phyloP scores from a whole-genome alignment of 2,888 invertebrate species.

The Drosophila koepferae region DNA sequence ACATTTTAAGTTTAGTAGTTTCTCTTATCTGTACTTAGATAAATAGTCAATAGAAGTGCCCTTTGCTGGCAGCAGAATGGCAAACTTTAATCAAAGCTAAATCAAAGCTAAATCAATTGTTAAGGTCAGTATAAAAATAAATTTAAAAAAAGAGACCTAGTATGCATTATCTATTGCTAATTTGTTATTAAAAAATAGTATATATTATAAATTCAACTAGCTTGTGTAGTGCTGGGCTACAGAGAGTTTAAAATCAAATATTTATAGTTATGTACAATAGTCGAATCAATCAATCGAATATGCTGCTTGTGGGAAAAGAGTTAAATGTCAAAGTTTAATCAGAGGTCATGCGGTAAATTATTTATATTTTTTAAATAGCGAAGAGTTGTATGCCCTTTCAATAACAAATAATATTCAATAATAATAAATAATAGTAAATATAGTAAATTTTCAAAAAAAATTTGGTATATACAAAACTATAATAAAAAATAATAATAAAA shows the following conservation, averaged over 20 bases:
- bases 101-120: neutral
- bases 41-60: neutral
- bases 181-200: neutral
- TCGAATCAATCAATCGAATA: neutral
- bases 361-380: too few species aligned
- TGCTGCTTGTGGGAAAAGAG: neutral
- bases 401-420: too few species aligned
- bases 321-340: neutral
- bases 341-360: neutral
- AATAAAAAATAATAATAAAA: too few species aligned
- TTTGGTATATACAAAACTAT: too few species aligned
- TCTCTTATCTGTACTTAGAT: neutral
- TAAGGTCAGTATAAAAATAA: neutral
- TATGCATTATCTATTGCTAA: neutral
- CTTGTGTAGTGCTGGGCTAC: neutral
- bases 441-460: too few species aligned
- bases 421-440: too few species aligned
- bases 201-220: neutral
- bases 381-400: neutral
- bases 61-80: constrained; percentile 9
- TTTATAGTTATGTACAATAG: neutral
- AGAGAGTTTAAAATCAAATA: neutral
- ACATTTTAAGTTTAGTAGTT: neutral
- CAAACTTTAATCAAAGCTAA: constrained; percentile 15
- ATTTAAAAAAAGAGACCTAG: too few species aligned